Base-by-base conservation (phyloP, 2,797 vertebrate species). In the Arctocebus calabarensis region DNA sequence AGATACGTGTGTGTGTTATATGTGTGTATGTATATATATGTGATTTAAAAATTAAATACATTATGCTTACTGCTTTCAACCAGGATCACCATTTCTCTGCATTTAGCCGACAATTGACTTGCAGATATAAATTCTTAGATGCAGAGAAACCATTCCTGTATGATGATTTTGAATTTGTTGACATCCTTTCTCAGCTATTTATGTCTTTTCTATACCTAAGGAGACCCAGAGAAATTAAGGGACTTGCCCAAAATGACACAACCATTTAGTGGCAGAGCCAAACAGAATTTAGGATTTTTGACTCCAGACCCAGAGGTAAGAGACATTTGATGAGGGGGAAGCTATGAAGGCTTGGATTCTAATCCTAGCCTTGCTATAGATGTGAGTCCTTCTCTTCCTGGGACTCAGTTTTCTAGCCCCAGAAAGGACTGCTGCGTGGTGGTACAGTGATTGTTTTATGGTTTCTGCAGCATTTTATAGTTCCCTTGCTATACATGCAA, bases 101-200 rank as follows among this genome's bases (percentile, higher is more conserved):
- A 79, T 45, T 89, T 95, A 84, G 40, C 55, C 16, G 48, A 6
- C 48, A 43, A 34, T 84, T 90, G 52, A 64, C 68, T 57, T 64
- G 1, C 14, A 91, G 40, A 61, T 55, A 10, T 37, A 88, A 92
- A 66, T 37, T 84, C 88, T 37, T 75, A 40, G 17, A 78, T 40
- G 85, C 34, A 83, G 34, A 86, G 32, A 94, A 96, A 95, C 59
- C 45, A 74, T 45, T 74, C 27, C 57, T 79, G 20, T 34, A 6
- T 52, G 64, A 70, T 85, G 55, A 77, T 83, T 94, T 88, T 73
- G 32, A 94, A 88, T 94, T 90, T 81, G 22, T 78, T 94, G 52
- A 88, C 90, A 88, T 73, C n/a, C 71, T 88, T 95, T 88, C 88
- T 82, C 6, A 88, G 12, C 10, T 68, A 40, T 40, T 40, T 71